Evolutionary conservation across 92 coral and sea anemone species (phyloP).

Genomic region (Muricea muricata): DNA sequence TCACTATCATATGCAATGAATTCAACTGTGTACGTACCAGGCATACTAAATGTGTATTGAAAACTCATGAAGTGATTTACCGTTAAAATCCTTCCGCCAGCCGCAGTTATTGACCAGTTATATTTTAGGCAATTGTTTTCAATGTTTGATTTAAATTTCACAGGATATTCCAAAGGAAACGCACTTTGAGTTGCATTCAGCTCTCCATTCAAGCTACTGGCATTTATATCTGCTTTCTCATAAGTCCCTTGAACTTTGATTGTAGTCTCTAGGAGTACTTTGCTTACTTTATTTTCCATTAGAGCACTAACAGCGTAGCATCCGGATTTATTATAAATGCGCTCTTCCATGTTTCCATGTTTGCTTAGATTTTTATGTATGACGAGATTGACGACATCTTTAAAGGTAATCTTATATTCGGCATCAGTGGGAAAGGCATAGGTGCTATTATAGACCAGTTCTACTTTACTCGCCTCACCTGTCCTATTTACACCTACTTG

Average conservation of each 20-base stretch:
- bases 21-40: constrained; percentile 69
- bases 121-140: constrained; percentile 71
- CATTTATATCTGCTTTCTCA: constrained; percentile 47
- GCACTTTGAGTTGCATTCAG: background rate
- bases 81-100: background rate
- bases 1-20: constrained; percentile 60
- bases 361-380: too few species aligned
- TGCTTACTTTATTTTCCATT: constrained; percentile 74
- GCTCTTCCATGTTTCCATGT: constrained; percentile 43
- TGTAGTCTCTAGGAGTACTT: constrained; percentile 52
- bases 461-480: background rate
- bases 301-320: constrained; percentile 64
- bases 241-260: constrained; percentile 65
- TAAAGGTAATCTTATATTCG: constrained; percentile 65
- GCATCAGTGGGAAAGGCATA: constrained; percentile 63
- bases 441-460: constrained; percentile 34
- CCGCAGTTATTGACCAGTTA: constrained; percentile 72
- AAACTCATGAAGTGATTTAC: background rate
- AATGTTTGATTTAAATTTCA: constrained; percentile 52
- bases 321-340: constrained; percentile 68
- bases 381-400: too few species aligned
- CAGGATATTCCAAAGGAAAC: constrained; percentile 88
- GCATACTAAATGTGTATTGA: constrained; percentile 64
- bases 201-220: constrained; percentile 4
- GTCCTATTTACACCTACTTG: background rate